Evolutionary conservation across 2,888 invertebrate genomes (phyloP), one percentile per base, ranked within the genome.

Genomic region (Pasiphila rectangulata): DNA sequence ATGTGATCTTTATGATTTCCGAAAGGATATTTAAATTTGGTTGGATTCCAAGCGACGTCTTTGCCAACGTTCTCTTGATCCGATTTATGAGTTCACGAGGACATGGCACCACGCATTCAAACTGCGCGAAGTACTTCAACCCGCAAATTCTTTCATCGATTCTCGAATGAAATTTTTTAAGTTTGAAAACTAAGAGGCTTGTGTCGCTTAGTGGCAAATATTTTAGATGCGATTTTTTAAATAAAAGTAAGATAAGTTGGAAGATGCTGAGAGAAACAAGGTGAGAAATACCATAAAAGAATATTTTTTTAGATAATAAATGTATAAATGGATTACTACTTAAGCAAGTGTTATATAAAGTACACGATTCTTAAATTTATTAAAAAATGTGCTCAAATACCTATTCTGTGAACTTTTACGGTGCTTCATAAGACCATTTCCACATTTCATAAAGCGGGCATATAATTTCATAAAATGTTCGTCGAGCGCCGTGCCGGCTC

Each of bases 11-110:
- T 77, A 80, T 73, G 68, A 77, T 75, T 76, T 76, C 60, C 58
- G 63, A 73, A 77, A 73, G 69, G 69, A 76, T 78, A 78, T 83
- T 81, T 76, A 78, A 83, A 81, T 79, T 84, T 84, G 83, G 82
- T 80, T 71, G 61, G 62, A 70, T 77, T 83, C 83, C 84, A 85
- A 83, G 61, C 62, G 57, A 61, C 67, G 65, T 70, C 69, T 72
- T 75, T 79, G 81, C 78, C 82, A 83, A 79, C 72, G 69, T 66
- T 72, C 68, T 74, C 64, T 69, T 54, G 50, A 70, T 62, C 57
- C 62, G 67, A 84, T 84, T 83, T 84, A 84, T 78, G 72, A 70
- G 63, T 66, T 59, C 58, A 35, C 57, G 54, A 61, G 66, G 65
- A 65, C 64, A 62, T 56, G 56, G 54, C 48, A 37, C 50, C 57